Conservation (phyloP, 1,140 invertebrate genomes). For the Heterodera carotae region DNA sequence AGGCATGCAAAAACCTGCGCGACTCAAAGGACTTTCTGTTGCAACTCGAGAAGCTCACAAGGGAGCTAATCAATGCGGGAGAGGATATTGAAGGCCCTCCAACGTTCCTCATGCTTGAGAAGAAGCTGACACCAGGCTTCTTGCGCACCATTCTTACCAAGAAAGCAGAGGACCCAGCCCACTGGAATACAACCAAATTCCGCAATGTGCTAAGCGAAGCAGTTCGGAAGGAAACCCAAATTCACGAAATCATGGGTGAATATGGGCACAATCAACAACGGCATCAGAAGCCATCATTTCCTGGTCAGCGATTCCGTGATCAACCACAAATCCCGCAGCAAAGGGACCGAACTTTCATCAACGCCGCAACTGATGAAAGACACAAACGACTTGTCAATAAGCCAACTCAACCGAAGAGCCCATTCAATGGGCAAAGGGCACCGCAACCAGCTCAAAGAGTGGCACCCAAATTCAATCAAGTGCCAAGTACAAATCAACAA, state of each 20-base stretch:
- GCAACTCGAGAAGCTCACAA: not conserved
- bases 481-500: no score
- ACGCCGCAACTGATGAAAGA: not conserved
- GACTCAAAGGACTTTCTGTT: slow-evolving; percentile 3
- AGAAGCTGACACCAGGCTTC: slow-evolving; percentile 5
- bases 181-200: slow-evolving; percentile 5
- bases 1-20: not conserved
- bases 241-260: slow-evolving; percentile 10
- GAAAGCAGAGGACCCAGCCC: slow-evolving; percentile 4
- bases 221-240: not conserved
- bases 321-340: no score
- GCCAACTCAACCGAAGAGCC: not conserved
- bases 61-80: not conserved
- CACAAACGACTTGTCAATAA: not conserved
- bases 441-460: no score
- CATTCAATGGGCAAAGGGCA: not conserved
- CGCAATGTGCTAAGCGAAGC: no score
- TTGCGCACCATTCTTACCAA: slow-evolving; percentile 2
- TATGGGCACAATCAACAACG: slow-evolving; percentile 1
- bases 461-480: no score
- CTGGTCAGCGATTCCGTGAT: no score
- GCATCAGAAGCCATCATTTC: no score
- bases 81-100: slow-evolving; percentile 2
- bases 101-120: not conserved
- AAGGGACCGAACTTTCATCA: no score